Evolutionary conservation across 2,888 invertebrate genomes (phyloP).

Genomic region (Aplocera efformata): DNA sequence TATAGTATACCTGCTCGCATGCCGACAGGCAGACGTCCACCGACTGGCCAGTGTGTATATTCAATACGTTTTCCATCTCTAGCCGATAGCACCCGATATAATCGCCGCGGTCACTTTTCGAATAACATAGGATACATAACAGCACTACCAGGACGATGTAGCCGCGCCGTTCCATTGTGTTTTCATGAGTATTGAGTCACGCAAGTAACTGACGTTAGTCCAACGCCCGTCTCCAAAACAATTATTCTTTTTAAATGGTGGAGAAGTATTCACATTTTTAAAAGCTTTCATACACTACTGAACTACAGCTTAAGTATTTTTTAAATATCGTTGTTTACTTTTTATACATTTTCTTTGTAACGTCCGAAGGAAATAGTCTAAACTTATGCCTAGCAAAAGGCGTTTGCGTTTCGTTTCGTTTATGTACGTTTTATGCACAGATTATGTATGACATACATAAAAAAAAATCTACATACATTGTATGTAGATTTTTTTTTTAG

Average conservation of each 20-base stretch:
- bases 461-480: no score
- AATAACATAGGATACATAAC: conserved; percentile 32
- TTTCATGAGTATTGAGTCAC: conserved; percentile 47
- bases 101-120: conserved; percentile 59
- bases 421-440: no score
- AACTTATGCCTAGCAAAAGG: no score
- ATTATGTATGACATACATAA: no score
- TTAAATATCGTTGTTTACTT: background rate
- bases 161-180: conserved; percentile 56
- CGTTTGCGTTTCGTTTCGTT: no score
- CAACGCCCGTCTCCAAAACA: conserved; percentile 29
- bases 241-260: conserved; percentile 13
- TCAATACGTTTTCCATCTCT: conserved; percentile 52
- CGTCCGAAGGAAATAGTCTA: no score
- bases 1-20: conserved; percentile 71
- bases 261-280: conserved; percentile 14
- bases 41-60: conserved; percentile 70
- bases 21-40: conserved; percentile 70
- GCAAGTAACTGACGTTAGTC: conserved; percentile 35
- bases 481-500: no score
- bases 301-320: no score
- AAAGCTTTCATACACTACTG: background rate
- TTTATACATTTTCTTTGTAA: background rate
- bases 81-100: conserved; percentile 67
- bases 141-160: conserved; percentile 34